These are phyloP conservation scores for Halesus radiatus DNA, from an alignment of 1,140 invertebrate species.

Conservation along the genomic window DNA sequence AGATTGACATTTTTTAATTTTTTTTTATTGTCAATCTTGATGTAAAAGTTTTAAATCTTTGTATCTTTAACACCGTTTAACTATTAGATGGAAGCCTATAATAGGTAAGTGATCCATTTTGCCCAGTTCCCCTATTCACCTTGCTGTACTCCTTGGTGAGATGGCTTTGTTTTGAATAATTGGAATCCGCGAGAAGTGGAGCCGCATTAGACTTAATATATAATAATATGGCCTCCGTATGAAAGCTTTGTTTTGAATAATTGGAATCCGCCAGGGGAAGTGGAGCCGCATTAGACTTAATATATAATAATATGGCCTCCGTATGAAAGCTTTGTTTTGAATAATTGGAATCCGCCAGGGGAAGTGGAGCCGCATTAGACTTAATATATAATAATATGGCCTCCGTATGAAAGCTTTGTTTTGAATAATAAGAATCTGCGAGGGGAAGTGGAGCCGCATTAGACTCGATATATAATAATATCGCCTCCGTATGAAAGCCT, in stretches of 20 bases:
- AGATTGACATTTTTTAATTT: no score
- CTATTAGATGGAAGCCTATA: no score
- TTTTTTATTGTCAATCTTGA: no score
- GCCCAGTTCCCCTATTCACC: neutral
- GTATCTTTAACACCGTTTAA: no score
- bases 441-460: neutral
- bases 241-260: neutral
- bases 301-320: neutral
- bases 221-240: neutral
- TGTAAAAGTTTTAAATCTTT: no score
- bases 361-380: neutral
- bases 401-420: neutral
- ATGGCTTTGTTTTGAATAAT: slow-evolving; percentile 16
- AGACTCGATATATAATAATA: neutral
- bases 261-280: neutral
- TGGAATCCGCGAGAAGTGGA: neutral
- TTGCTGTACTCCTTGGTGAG: neutral
- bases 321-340: neutral
- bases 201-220: neutral
- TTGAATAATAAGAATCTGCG: neutral
- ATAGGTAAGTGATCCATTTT: neutral
- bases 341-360: slow-evolving; percentile 4
- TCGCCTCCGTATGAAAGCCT: neutral
- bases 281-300: neutral
- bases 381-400: neutral